Base-by-base conservation (phyloP, 2,888 invertebrate genomes). In the Apodemia duryi region DNA sequence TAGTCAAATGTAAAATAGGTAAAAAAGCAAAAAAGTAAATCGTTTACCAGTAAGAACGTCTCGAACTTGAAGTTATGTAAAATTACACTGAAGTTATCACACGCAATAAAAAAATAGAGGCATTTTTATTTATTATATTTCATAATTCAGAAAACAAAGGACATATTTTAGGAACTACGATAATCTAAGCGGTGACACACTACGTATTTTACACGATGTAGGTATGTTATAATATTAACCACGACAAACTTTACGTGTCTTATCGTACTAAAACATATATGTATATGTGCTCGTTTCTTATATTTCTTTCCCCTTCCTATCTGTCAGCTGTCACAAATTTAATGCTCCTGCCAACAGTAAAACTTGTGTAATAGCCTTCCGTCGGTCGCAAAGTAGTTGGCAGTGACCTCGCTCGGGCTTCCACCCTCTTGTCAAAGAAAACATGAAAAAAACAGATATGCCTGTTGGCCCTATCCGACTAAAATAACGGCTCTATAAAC, bases 351-450 rank as follows among this genome's bases (percentile, higher is more conserved):
- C 54, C 66, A 65, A 66, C 64, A 67, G 67, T 69, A 67, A 68
- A 67, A 69, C 67, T 67, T 54, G 64, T 65, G 65, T 67, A 65
- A 69, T 72, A 75, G 73, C 75, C 76, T 80, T 71, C 76, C 77
- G 78, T 77, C 74, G 77, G 76, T 66, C 71, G 68, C 70, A 63
- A 67, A 74, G 74, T 70, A 65, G 73, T 77, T 72, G 79, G 71
- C 74, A 78, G 70, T 77, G 78, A 77, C 80, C 79, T 78, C 77
- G 71, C 68, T 54, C 67, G 71, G 66, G 67, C 69, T 72, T 69
- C 70, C 74, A 70, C 73, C 72, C 73, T 70, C 64, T 63, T 61
- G 63, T 65, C 71, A 71, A 62, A 68, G 70, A 71, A n/a, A 28
- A 63, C 43, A 51, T 61, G 38, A 61, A 38, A 38, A 21, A 65